Percentiles rank a stretch among this genome's conserved stretches.
Conservation (phyloP, 2,888 invertebrate genomes). For the Torymus texanus region DNA sequence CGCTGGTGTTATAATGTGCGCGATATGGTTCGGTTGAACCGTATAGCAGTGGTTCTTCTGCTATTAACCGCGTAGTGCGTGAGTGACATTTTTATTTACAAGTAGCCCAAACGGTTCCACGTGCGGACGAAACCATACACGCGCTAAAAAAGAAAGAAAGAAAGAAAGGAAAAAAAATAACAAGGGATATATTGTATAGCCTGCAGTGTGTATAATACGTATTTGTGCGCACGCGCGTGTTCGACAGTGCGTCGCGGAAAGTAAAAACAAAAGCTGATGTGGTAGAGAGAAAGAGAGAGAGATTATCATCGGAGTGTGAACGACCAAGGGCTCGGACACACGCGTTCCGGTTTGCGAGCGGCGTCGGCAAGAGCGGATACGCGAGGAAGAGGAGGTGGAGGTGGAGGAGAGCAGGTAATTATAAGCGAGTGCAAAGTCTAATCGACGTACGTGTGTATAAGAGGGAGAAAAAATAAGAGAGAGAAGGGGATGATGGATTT, state of each 20-base stretch:
- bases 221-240: background rate
- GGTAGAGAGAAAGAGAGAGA: conserved; percentile 6
- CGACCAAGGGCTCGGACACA: conserved; percentile 15
- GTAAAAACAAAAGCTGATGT: background rate
- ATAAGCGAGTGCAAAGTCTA: too few relatives aligned
- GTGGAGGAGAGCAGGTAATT: too few relatives aligned
- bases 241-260: background rate
- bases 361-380: too few relatives aligned
- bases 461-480: too few relatives aligned
- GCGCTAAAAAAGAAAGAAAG: too few relatives aligned
- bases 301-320: conserved; percentile 18
- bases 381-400: too few relatives aligned
- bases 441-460: too few relatives aligned
- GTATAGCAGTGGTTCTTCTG: too few relatives aligned
- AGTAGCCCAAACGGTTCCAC: background rate
- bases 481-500: too few relatives aligned
- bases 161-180: background rate
- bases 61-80: conserved; percentile 2
- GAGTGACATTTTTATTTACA: conserved; percentile 31
- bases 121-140: background rate
- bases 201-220: background rate
- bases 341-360: conserved; percentile 14
- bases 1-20: too few relatives aligned
- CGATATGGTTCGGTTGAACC: too few relatives aligned
- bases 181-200: background rate